phyloP scores from a whole-genome alignment of 2,797 vertebrate species.

The Pseudochirops cupreus region DNA sequence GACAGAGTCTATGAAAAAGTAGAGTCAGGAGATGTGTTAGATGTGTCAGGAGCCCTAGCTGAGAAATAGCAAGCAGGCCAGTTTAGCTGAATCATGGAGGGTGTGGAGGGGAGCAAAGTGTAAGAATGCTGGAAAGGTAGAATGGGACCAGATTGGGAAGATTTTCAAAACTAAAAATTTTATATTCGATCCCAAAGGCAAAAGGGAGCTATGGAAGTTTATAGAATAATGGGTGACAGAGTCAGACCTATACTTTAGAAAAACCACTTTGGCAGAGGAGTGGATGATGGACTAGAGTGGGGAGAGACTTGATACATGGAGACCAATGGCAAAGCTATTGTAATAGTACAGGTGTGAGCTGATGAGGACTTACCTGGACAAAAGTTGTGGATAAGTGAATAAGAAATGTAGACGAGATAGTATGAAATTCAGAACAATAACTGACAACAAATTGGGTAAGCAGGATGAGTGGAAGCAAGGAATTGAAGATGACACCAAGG shows the following conservation, averaged over 20 bases:
- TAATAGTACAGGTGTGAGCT: neutral
- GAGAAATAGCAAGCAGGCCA: neutral
- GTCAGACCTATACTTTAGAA: neutral
- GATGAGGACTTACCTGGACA: neutral
- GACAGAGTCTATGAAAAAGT: neutral
- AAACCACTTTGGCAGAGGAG: neutral
- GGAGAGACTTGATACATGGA: neutral
- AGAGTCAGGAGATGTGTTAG: neutral
- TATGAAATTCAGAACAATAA: neutral
- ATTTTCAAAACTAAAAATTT: neutral
- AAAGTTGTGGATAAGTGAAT: neutral
- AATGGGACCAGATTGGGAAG: neutral
- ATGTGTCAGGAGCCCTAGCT: too few species aligned
- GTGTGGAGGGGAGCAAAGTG: neutral
- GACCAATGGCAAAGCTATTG: neutral
- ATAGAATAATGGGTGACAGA: neutral
- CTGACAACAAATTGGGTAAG: neutral
- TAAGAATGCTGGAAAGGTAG: neutral
- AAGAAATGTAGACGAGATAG: neutral
- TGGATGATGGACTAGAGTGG: neutral
- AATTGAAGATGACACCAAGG: neutral
- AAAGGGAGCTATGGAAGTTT: neutral
- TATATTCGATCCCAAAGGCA: neutral
- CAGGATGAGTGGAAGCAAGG: neutral
- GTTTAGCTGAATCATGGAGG: neutral